Evolutionary conservation across 2,888 invertebrate genomes (phyloP), one percentile per base, ranked within the genome.

Genomic region (Harpagoxenus sublaevis): DNA sequence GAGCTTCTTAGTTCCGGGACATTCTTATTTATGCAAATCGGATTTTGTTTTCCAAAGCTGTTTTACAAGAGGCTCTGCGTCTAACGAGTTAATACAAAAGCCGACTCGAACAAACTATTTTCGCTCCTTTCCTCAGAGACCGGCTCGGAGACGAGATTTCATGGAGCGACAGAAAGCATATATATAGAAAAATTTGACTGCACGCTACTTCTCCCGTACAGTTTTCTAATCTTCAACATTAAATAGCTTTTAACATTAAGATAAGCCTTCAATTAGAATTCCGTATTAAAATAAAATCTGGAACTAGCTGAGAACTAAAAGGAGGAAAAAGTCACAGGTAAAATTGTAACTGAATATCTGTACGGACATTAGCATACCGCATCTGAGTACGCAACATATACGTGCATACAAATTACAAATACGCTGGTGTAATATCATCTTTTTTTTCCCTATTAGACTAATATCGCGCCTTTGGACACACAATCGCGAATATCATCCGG

Each of bases 391-490:
- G 15, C 55, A 35, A 65, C n/a, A 12, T 68, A 3, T 39, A 70
- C 6, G 31, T 12, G 31, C 35, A 51, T 75, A 60, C 51, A 74
- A 60, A 77, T 65, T 75, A 60, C 51, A 74, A 60, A 77, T 65
- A 28, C 78, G 45, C 42, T 23, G n/a, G 31, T 55, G 45, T 23
- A 79, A 68, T 57, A 66, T 74, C 48, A 10, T n/a, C 51, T 1
- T 51, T 42, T 48, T 53, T 77, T 42, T 15, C 23, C 4, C n/a
- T 45, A 51, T 60, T 57, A 42, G 65, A 85, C 81, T 87, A 85
- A 88, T 90, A 85, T 85, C 83, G 87, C 60, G 60, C 31, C 84
- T 83, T 74, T 77, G 55, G 84, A 73, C 57, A 53, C 77, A 78
- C 68, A 62, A 57, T 74, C 48, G 65, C 55, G 82, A 42, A 51